Percentiles rank a stretch among this genome's conserved stretches.
phyloP scores from a whole-genome alignment of 2,888 invertebrate species.

The Lymantria monacha region DNA sequence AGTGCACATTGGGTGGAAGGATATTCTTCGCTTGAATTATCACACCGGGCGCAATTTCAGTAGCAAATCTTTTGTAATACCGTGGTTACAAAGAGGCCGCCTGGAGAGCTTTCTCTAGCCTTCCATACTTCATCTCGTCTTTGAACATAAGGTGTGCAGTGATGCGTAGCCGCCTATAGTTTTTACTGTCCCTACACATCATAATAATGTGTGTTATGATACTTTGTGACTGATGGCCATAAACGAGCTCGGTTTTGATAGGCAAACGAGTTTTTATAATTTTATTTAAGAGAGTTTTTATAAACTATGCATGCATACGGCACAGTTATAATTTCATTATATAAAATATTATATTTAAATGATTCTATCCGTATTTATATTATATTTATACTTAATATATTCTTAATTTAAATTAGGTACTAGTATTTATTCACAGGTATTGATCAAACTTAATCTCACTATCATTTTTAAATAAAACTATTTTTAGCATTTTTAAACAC shows the following conservation, averaged over 20 bases:
- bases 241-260: conserved; percentile 51
- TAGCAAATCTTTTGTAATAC: conserved; percentile 54
- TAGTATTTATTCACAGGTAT: too few species aligned
- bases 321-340: too few species aligned
- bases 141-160: conserved; percentile 36
- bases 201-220: conserved; percentile 61
- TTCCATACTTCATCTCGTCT: background rate
- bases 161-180: conserved; percentile 45
- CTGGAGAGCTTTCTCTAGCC: conserved; percentile 7
- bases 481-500: too few species aligned
- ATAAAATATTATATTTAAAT: too few species aligned
- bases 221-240: conserved; percentile 47
- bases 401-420: too few species aligned
- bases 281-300: conserved; percentile 19
- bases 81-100: conserved; percentile 58
- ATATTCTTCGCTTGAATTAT: conserved; percentile 58
- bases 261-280: conserved; percentile 29
- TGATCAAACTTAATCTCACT: too few species aligned
- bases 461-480: too few species aligned
- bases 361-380: too few species aligned
- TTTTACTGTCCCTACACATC: conserved; percentile 54
- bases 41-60: conserved; percentile 42
- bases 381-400: too few species aligned
- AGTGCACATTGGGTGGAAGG: conserved; percentile 68
- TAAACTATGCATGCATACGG: too few species aligned